Percentiles rank a stretch among this genome's conserved stretches.
Conservation (phyloP, 2,797 vertebrate species). For the Gadopsis marmoratus region DNA sequence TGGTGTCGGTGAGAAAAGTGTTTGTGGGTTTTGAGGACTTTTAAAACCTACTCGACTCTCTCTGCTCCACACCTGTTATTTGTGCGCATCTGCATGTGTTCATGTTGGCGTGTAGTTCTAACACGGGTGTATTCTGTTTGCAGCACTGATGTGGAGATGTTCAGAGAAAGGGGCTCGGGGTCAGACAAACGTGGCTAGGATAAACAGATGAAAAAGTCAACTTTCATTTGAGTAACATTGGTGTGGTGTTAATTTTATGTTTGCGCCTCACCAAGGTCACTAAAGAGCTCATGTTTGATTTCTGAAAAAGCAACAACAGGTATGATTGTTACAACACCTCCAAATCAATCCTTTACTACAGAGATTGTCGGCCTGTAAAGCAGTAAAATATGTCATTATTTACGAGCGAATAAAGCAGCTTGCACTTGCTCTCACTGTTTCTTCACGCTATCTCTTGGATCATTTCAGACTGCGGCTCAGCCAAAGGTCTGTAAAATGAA, state of each 20-base stretch:
- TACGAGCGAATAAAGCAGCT: background rate
- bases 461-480: constrained; percentile 47
- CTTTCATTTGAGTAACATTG: background rate
- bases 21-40: constrained; percentile 50
- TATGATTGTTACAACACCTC: background rate
- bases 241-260: background rate
- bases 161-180: background rate
- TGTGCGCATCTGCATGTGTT: background rate
- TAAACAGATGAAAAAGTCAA: background rate
- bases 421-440: constrained; percentile 24
- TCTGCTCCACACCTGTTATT: constrained; percentile 44
- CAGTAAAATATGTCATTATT: background rate
- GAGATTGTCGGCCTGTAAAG: background rate
- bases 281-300: background rate
- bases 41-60: constrained; percentile 27
- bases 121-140: constrained; percentile 29
- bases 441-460: constrained; percentile 57
- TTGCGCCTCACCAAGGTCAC: background rate
- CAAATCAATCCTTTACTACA: background rate
- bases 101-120: background rate
- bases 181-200: background rate
- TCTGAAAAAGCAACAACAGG: constrained; percentile 15
- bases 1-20: constrained; percentile 32
- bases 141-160: background rate
- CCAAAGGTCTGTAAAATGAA: constrained; percentile 45